Conservation (phyloP, 2,888 invertebrate species). For the Seira sanloemensis region DNA sequence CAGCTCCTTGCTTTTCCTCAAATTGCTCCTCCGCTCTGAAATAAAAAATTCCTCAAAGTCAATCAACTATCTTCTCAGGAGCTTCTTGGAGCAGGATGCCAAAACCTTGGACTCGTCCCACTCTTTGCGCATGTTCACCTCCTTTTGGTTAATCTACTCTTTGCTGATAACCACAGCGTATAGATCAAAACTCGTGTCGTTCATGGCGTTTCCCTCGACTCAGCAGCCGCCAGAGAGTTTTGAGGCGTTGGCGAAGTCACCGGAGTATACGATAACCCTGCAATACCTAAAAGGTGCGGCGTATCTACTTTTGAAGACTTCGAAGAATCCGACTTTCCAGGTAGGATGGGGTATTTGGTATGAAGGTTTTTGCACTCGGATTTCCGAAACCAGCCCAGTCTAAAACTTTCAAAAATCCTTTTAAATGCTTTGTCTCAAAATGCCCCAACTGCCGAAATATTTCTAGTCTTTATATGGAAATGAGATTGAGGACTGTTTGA, state of each 20-base stretch:
- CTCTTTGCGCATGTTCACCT: slow-evolving; percentile 24
- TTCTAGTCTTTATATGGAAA: no score
- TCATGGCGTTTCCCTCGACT: slow-evolving; percentile 58
- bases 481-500: no score
- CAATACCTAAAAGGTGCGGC: slow-evolving; percentile 66
- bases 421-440: no score
- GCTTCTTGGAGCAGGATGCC: slow-evolving; percentile 54
- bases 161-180: slow-evolving; percentile 64
- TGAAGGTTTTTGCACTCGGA: background rate
- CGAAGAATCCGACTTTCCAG: slow-evolving; percentile 58
- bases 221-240: slow-evolving; percentile 62
- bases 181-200: slow-evolving; percentile 62
- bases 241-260: slow-evolving; percentile 56
- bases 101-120: slow-evolving; percentile 5
- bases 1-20: slow-evolving; percentile 21
- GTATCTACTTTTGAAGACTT: slow-evolving; percentile 52
- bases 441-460: no score
- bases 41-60: background rate
- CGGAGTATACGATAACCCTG: slow-evolving; percentile 48
- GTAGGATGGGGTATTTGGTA: background rate
- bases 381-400: background rate
- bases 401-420: no score
- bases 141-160: slow-evolving; percentile 58
- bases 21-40: slow-evolving; percentile 25
- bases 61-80: slow-evolving; percentile 21